phyloP scores from a whole-genome alignment of 2,888 invertebrate species.

The Podabrus alpinus region DNA sequence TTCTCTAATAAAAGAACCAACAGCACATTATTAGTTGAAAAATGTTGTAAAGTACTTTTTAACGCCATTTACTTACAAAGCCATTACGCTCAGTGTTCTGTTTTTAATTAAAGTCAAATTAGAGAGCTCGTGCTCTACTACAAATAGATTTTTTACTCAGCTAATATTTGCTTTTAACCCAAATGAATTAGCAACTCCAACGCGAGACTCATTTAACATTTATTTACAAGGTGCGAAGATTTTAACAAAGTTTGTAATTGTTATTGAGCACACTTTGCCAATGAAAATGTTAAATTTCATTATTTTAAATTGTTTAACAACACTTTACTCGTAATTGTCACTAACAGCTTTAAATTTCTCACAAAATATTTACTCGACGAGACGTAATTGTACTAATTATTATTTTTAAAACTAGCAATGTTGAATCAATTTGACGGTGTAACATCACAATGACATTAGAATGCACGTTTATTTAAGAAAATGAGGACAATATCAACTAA shows the following conservation, averaged over 20 bases:
- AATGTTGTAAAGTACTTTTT: slow-evolving; percentile 11
- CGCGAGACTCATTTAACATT: slow-evolving; percentile 8
- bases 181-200: slow-evolving; percentile 17
- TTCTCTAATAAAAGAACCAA: slow-evolving; percentile 5
- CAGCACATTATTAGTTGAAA: neutral
- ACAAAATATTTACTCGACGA: neutral
- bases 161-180: slow-evolving; percentile 11
- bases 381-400: neutral
- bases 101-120: slow-evolving; percentile 9
- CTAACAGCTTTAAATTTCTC: slow-evolving; percentile 1
- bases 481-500: neutral
- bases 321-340: slow-evolving; percentile 3
- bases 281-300: slow-evolving; percentile 3
- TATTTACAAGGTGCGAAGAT: slow-evolving; percentile 3
- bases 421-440: neutral
- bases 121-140: slow-evolving; percentile 16
- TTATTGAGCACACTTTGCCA: slow-evolving; percentile 15
- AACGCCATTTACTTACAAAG: slow-evolving; percentile 4
- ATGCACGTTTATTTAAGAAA: neutral
- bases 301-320: slow-evolving; percentile 7
- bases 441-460: neutral
- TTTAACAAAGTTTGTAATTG: slow-evolving; percentile 6
- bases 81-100: slow-evolving; percentile 4
- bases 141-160: slow-evolving; percentile 8
- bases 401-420: neutral